Conservation (phyloP, 2,888 invertebrate genomes). For the Linyphia triangularis region DNA sequence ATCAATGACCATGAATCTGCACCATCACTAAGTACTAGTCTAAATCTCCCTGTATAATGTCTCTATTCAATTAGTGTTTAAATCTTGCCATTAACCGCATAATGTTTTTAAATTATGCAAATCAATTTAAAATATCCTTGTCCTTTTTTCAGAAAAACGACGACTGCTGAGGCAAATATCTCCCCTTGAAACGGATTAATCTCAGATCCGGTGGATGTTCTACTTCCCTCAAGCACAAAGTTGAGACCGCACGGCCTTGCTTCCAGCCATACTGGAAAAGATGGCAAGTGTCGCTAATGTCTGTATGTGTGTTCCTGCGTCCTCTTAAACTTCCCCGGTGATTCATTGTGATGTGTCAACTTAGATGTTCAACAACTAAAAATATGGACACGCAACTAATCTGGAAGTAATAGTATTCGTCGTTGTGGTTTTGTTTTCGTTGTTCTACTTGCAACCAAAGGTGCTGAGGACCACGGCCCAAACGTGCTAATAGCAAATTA, state of each 20-base stretch:
- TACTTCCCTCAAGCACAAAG: conserved; percentile 28
- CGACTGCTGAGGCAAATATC: conserved; percentile 41
- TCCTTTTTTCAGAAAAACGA: conserved; percentile 39
- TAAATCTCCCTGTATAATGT: too few relatives aligned
- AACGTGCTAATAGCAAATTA: not conserved
- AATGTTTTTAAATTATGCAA: not conserved
- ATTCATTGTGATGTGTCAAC: conserved; percentile 65
- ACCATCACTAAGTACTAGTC: too few relatives aligned
- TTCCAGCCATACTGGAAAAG: conserved; percentile 9
- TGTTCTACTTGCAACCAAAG: conserved; percentile 29
- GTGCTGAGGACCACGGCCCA: conserved; percentile 42
- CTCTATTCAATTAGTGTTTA: too few relatives aligned
- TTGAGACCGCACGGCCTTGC: not conserved
- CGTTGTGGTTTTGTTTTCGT: conserved; percentile 12
- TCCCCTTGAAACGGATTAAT: not conserved
- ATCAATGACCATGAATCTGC: too few relatives aligned
- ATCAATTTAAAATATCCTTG: not conserved
- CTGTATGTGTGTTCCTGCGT: conserved; percentile 42
- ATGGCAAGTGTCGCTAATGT: conserved; percentile 12
- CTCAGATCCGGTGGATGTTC: not conserved
- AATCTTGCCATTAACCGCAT: not conserved
- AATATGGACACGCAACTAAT: not conserved
- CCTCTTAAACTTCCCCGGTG: conserved; percentile 22
- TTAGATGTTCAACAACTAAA: conserved; percentile 53
- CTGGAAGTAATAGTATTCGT: conserved; percentile 46